A percentile compares a stretch with the other conserved stretches of the same genome.
These are phyloP conservation scores for Alaudala cheleensis DNA, from an alignment of 2,113 vertebrate species.

Conservation along the genomic window DNA sequence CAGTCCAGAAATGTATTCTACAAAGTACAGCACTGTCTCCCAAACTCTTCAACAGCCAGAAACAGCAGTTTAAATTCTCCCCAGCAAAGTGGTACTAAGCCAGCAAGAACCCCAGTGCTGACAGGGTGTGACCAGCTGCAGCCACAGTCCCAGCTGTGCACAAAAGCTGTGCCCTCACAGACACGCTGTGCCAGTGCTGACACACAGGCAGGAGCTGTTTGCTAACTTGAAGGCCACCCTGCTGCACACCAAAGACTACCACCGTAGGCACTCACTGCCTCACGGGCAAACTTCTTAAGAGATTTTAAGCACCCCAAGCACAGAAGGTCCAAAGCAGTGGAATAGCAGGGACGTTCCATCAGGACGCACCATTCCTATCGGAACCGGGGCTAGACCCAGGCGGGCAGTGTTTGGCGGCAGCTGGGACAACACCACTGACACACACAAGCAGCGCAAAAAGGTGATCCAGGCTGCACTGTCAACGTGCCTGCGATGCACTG, in stretches of 20 bases:
- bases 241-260: background rate
- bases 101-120: background rate
- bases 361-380: rapidly evolving
- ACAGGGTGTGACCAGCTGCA: background rate
- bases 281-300: background rate
- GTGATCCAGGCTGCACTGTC: background rate
- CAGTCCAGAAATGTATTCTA: background rate
- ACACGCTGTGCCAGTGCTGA: rapidly evolving
- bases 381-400: background rate
- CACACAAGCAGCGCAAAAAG: rapidly evolving
- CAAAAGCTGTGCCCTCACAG: background rate
- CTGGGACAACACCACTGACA: background rate
- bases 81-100: background rate
- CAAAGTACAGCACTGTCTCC: background rate
- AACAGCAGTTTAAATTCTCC: background rate
- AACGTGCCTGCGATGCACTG: no score
- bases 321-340: background rate
- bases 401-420: background rate
- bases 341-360: background rate
- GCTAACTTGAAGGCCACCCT: background rate
- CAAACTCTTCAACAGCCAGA: background rate
- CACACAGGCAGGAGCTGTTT: background rate
- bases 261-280: background rate
- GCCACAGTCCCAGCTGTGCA: background rate
- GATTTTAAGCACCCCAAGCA: background rate